Evolutionary conservation across 2,797 vertebrate genomes (phyloP), one percentile per base, ranked within the genome.

Genomic region (Bryconaethiops microstoma): DNA sequence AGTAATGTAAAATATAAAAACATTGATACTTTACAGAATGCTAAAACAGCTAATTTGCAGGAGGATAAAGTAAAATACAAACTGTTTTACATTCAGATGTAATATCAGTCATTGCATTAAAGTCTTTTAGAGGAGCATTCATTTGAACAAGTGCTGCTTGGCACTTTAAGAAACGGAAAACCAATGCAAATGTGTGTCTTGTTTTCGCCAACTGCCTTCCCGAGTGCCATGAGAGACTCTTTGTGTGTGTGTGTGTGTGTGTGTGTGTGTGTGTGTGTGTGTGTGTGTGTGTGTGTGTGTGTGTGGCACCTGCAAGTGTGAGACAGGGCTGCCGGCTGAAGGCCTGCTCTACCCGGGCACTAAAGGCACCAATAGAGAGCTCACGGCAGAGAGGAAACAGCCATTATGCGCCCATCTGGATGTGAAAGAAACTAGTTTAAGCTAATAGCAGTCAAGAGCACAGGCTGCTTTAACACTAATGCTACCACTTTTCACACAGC

Each of bases 341-440:
- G 59, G 74, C 71, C 71, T 75, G 48, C 13, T 55, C 59, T 54
- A 57, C 70, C 60, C 60, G 52, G 63, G 68, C 83, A 84, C 71
- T 82, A 74, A 67, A 69, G 74, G 80, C 71, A 76, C 69, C 77
- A 80, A 77, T 35, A 84, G 76, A 76, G 74, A 81, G 76, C 80
- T 79, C 67, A 63, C 25, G 74, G 68, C 50, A 39, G 68, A 78
- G 76, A 86, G 82, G 87, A 86, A 85, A 83, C 60, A 42, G 63
- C 79, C 82, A 81, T 88, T 87, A 85, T 82, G 80, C 50, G 64
- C 59, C 74, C 77, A 76, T 84, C 82, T 60, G 80, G 83, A 83
- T 67, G 85, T 69, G 65, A 86, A 84, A 84, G 84, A 71, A 78
- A 59, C 60, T 69, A 82, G 82, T 76, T 82, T 76, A 79, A 79